Conservation (phyloP, 92 coral and sea anemone species). For the Meandrina meandrites region DNA sequence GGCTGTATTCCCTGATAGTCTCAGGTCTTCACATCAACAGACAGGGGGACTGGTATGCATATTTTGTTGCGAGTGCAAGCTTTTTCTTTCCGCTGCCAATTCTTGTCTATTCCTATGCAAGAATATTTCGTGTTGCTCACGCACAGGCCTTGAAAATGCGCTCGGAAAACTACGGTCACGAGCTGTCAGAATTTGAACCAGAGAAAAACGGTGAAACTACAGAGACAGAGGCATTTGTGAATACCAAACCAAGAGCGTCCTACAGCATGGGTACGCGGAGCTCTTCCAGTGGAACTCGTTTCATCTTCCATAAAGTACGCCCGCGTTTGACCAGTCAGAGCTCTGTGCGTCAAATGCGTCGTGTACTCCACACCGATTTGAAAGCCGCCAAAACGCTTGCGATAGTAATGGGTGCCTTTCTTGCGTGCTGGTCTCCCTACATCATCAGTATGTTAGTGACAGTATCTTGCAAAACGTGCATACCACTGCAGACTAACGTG, state of each 20-base stretch:
- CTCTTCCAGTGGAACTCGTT: constrained; percentile 37
- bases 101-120: constrained; percentile 75
- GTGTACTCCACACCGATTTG: constrained; percentile 68
- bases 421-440: constrained; percentile 85
- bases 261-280: constrained; percentile 14
- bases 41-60: constrained; percentile 50
- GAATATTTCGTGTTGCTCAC: constrained; percentile 78
- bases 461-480: constrained; percentile 56
- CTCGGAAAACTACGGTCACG: constrained; percentile 43
- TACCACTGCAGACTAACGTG: constrained; percentile 25
- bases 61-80: constrained; percentile 77
- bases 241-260: constrained; percentile 34
- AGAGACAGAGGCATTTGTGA: constrained; percentile 30
- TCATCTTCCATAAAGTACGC: constrained; percentile 46
- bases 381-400: constrained; percentile 89
- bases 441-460: constrained; percentile 57
- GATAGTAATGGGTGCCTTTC: constrained; percentile 85
- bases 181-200: constrained; percentile 31
- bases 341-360: constrained; percentile 59
- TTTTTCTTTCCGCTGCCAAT: constrained; percentile 79
- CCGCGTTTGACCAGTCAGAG: constrained; percentile 66
- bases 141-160: constrained; percentile 73
- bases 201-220: constrained; percentile 36
- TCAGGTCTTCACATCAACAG: constrained; percentile 52
- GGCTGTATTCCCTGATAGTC: constrained; percentile 74